phyloP scores from a whole-genome alignment of 2,888 invertebrate species.

The Lagria hirta region DNA sequence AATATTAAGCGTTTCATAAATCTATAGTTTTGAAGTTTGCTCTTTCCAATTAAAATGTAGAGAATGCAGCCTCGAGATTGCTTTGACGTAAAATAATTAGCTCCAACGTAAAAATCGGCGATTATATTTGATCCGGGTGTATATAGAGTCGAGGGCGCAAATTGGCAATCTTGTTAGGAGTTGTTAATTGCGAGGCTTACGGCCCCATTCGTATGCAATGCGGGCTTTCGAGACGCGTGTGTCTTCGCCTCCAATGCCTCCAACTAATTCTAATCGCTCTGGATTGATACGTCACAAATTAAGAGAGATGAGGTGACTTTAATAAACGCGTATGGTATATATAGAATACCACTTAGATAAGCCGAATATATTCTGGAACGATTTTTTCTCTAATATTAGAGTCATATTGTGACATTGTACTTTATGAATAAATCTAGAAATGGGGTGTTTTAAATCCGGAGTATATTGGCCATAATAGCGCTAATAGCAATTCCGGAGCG shows the following conservation, averaged over 20 bases:
- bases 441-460: conserved; percentile 37
- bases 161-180: conserved; percentile 54
- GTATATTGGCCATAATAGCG: conserved; percentile 51
- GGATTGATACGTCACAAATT: conserved; percentile 18
- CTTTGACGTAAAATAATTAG: conserved; percentile 52
- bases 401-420: background rate
- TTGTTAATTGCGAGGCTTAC: conserved; percentile 53
- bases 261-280: conserved; percentile 16
- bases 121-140: conserved; percentile 50
- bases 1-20: no score
- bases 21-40: no score
- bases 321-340: no score
- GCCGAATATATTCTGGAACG: no score
- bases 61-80: conserved; percentile 43
- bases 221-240: conserved; percentile 33
- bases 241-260: conserved; percentile 10
- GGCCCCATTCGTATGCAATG: conserved; percentile 51
- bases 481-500: conserved; percentile 52
- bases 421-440: conserved; percentile 30
- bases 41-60: conserved; percentile 49
- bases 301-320: background rate
- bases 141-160: conserved; percentile 43
- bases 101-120: conserved; percentile 50
- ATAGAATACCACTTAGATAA: no score
- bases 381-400: background rate